Percentiles rank a stretch among this genome's conserved stretches.
Evolutionary conservation across 2,888 invertebrate species (phyloP).

Genomic region (Cancer borealis): DNA sequence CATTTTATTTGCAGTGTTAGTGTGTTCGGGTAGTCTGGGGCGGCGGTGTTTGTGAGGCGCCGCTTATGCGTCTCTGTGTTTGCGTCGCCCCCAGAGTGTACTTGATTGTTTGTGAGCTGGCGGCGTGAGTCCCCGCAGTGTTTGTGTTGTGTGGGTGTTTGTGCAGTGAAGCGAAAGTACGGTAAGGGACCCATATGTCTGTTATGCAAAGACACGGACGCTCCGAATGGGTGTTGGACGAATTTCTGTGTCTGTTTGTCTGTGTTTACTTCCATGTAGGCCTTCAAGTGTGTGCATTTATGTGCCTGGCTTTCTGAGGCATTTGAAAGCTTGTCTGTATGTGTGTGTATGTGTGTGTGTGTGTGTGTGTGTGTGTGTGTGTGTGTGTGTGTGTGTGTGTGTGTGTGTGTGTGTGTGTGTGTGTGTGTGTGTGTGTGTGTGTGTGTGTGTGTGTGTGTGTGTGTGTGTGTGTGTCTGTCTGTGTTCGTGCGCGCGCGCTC

Average conservation of each 20-base stretch:
- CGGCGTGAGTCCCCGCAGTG: constrained; percentile 5
- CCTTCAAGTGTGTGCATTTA: not conserved
- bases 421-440: constrained; percentile 45
- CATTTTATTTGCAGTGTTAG: not conserved
- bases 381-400: constrained; percentile 44
- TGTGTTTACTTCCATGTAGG: constrained; percentile 18
- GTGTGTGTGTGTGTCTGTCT: constrained; percentile 50
- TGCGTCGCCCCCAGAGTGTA: constrained; percentile 23
- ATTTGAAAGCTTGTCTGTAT: not conserved
- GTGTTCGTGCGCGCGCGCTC: constrained; percentile 37
- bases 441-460: constrained; percentile 57
- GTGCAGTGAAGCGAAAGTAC: not conserved
- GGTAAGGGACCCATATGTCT: constrained; percentile 15
- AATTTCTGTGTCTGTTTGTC: constrained; percentile 1
- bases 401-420: not conserved
- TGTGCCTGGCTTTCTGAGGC: not conserved
- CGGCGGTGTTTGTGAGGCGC: not conserved
- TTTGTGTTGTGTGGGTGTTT: constrained; percentile 29
- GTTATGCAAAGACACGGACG: constrained; percentile 27
- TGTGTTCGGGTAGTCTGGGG: not conserved
- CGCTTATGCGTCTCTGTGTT: not conserved
- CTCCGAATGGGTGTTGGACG: constrained; percentile 23
- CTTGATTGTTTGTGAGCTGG: constrained; percentile 33
- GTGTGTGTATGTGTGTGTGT: constrained; percentile 49
- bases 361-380: constrained; percentile 57